A percentile compares a stretch with the other conserved stretches of the same genome.
Evolutionary conservation across 2,888 invertebrate species (phyloP).

Genomic region (Dorcus parallelipipedus): DNA sequence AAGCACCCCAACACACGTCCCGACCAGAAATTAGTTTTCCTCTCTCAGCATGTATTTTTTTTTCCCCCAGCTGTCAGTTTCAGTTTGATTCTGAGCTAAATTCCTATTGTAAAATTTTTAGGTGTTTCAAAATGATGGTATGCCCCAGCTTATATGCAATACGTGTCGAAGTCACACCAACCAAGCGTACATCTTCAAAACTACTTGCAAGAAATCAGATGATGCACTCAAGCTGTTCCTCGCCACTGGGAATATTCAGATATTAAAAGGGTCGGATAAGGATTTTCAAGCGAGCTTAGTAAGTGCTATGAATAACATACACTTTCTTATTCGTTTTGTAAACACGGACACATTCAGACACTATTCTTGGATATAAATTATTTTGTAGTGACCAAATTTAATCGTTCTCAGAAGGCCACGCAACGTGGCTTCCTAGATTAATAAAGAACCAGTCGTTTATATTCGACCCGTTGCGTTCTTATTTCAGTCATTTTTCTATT

Average conservation of each 20-base stretch:
- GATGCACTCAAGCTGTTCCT: constrained; percentile 66
- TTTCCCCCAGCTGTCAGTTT: constrained; percentile 5
- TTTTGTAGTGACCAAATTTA: too few relatives aligned
- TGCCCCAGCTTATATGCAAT: constrained; percentile 70
- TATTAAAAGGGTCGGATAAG: constrained; percentile 2
- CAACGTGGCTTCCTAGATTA: too few relatives aligned
- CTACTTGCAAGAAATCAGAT: constrained; percentile 72
- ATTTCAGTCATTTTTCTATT: too few relatives aligned
- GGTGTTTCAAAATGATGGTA: constrained; percentile 66
- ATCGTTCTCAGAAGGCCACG: too few relatives aligned
- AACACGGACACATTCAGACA: too few relatives aligned
- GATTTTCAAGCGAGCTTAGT: constrained; percentile 1
- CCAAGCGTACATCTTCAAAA: constrained; percentile 70
- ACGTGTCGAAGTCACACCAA: constrained; percentile 67
- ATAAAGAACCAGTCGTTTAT: too few relatives aligned
- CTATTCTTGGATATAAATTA: too few relatives aligned
- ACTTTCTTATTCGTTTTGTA: neutral
- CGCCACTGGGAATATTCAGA: constrained; percentile 54
- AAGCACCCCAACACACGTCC: neutral
- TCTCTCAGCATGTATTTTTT: neutral
- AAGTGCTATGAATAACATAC: neutral
- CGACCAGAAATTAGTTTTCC: neutral
- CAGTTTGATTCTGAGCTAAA: constrained; percentile 8
- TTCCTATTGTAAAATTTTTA: constrained; percentile 33
- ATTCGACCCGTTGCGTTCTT: too few relatives aligned